Evolutionary conservation across 2,113 vertebrate species (phyloP).

Genomic region (Zosterops lateralis): DNA sequence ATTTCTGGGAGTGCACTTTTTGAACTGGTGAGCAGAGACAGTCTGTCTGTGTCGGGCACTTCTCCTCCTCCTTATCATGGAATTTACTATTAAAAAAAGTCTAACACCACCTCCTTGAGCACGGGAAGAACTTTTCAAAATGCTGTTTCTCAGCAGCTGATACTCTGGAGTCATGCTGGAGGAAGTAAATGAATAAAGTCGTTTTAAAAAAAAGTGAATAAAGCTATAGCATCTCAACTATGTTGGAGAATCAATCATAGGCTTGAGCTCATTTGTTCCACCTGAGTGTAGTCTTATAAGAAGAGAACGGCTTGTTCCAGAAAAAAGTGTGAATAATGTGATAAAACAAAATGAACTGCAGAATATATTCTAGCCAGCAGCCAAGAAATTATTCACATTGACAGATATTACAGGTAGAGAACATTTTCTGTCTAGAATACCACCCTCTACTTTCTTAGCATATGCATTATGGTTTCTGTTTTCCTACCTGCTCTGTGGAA

Average conservation of each 20-base stretch:
- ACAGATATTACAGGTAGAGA: conserved; percentile 55
- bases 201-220: background rate
- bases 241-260: conserved; percentile 59
- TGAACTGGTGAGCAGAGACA: conserved; percentile 66
- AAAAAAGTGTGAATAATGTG: conserved; percentile 61
- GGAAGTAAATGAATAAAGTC: conserved; percentile 58
- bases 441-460: conserved; percentile 11
- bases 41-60: conserved; percentile 59
- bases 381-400: conserved; percentile 62
- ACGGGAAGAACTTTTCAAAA: conserved; percentile 64
- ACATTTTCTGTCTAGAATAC: conserved; percentile 45
- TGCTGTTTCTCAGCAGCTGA: conserved; percentile 43
- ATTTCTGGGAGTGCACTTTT: conserved; percentile 71
- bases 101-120: conserved; percentile 38
- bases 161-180: conserved; percentile 17
- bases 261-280: conserved; percentile 57
- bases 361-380: conserved; percentile 59
- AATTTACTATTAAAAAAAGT: conserved; percentile 15
- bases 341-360: conserved; percentile 65
- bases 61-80: conserved; percentile 64
- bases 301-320: conserved; percentile 60
- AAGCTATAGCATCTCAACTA: conserved; percentile 50
- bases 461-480: conserved; percentile 1
- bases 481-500: background rate
- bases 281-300: conserved; percentile 28